phyloP scores from a whole-genome alignment of 2,113 vertebrate genomes.

The Girardinichthys multiradiatus region DNA sequence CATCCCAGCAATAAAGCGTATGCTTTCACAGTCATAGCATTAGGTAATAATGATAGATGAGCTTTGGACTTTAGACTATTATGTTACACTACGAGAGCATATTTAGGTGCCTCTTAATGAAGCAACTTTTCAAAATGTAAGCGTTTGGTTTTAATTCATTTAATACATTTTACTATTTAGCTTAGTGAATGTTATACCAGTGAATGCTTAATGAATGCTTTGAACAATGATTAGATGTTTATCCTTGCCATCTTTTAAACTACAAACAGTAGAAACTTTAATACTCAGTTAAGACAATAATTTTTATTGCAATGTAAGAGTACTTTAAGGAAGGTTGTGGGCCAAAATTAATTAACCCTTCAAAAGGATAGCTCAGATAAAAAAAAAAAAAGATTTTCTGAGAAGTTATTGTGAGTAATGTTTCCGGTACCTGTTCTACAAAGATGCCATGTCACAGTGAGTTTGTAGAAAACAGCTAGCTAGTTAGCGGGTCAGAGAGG shows the following conservation, averaged over 20 bases:
- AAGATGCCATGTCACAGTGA: too few relatives aligned
- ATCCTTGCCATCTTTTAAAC: not conserved
- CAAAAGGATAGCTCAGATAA: not conserved
- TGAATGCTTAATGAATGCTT: not conserved
- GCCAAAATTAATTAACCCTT: not conserved
- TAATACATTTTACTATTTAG: not conserved
- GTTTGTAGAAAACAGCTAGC: too few relatives aligned
- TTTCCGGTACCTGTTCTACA: too few relatives aligned
- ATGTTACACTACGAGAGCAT: too few relatives aligned
- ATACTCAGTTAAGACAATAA: not conserved
- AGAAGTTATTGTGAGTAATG: too few relatives aligned
- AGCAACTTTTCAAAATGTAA: not conserved
- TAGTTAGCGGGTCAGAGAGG: too few relatives aligned
- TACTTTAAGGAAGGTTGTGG: not conserved
- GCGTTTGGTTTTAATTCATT: not conserved
- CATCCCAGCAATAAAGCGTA: conserved; percentile 16
- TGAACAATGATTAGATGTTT: too few relatives aligned
- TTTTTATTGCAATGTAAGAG: not conserved
- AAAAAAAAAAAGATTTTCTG: not conserved
- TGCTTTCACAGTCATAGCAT: conserved; percentile 47
- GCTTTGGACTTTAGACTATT: conserved; percentile 21
- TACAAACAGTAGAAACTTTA: not conserved
- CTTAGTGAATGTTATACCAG: not conserved
- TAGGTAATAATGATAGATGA: conserved; percentile 34
- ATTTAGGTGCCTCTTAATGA: not conserved